These are phyloP conservation scores for Euleptes europaea DNA, from an alignment of 2,113 vertebrate genomes.

Conservation along the genomic window DNA sequence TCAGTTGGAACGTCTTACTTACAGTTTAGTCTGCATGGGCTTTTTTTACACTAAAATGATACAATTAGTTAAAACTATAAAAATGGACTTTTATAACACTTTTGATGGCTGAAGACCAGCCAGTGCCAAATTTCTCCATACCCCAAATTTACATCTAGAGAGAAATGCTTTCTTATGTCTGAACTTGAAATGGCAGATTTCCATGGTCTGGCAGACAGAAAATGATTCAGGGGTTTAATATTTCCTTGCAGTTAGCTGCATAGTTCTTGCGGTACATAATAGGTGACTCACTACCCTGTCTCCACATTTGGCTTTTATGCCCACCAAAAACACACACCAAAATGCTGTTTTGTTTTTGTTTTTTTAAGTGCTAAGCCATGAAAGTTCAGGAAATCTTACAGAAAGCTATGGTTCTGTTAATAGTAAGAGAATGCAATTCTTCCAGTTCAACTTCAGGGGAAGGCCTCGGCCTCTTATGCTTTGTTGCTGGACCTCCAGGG, in stretches of 20 bases:
- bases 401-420: neutral
- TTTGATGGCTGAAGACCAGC: neutral
- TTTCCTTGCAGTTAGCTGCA: constrained; percentile 10
- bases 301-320: neutral
- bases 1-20: neutral
- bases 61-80: neutral
- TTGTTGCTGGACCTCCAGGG: no score
- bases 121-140: constrained; percentile 6
- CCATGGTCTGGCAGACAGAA: constrained; percentile 34
- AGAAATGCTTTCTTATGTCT: neutral
- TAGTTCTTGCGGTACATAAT: constrained; percentile 19
- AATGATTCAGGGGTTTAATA: constrained; percentile 30
- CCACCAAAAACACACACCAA: neutral
- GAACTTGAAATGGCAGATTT: constrained; percentile 1
- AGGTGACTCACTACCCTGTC: constrained; percentile 42
- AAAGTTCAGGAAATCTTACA: neutral
- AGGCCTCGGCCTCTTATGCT: no score
- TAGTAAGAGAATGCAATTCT: neutral
- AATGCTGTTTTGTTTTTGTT: no score
- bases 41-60: neutral
- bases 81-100: neutral
- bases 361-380: neutral
- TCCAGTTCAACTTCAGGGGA: neutral
- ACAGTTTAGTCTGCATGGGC: neutral
- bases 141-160: neutral